phyloP scores from a whole-genome alignment of 2,797 vertebrate genomes.

The Anguilla pacifica region DNA sequence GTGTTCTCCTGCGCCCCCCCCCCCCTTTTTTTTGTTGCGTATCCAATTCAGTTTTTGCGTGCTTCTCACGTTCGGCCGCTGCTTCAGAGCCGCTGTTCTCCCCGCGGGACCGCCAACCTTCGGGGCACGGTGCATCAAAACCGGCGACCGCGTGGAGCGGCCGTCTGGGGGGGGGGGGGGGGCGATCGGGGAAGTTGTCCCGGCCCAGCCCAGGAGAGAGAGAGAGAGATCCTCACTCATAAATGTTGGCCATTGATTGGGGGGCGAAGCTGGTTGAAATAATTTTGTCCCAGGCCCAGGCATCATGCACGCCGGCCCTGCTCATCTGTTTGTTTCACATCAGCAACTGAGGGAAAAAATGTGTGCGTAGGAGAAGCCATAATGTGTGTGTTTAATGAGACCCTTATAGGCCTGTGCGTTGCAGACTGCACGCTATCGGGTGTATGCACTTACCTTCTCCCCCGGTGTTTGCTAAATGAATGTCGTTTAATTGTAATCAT shows the following conservation, averaged over 20 bases:
- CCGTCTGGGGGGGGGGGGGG: too few species aligned
- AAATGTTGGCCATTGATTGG: too few species aligned
- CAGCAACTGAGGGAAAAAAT: neutral
- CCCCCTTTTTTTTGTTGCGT: neutral
- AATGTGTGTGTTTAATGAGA: neutral
- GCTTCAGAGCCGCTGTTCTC: neutral
- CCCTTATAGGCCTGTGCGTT: neutral
- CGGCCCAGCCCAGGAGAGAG: too few species aligned
- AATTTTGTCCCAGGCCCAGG: too few species aligned
- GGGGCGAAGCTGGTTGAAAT: too few species aligned
- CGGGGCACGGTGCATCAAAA: neutral
- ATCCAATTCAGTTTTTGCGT: neutral
- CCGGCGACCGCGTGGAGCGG: neutral
- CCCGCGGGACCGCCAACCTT: neutral
- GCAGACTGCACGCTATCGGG: neutral
- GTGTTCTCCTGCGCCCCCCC: neutral
- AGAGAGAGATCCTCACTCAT: too few species aligned
- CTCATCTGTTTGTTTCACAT: neutral
- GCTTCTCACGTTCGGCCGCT: neutral
- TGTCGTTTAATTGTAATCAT: neutral
- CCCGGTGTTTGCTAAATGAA: neutral
- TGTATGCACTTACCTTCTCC: too few species aligned
- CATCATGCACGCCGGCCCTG: too few species aligned
- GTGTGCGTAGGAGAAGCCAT: neutral
- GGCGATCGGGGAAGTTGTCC: too few species aligned